These are phyloP conservation scores for Myathropa florea DNA, from an alignment of 2,888 invertebrate genomes.

Conservation along the genomic window DNA sequence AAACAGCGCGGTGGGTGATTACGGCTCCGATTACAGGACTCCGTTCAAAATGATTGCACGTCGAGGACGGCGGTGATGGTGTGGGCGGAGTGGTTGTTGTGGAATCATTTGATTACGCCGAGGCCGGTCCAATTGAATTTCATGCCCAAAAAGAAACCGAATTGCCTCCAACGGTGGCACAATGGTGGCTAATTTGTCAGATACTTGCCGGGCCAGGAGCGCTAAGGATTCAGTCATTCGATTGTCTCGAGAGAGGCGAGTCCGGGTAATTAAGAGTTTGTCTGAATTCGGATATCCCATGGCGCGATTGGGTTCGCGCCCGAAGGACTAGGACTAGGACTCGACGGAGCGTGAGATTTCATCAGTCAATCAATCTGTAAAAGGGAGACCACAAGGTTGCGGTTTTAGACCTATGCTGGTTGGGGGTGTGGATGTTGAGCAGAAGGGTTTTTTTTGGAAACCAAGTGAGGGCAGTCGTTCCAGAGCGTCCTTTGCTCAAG, in stretches of 20 bases:
- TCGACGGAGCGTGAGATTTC: background rate
- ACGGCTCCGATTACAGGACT: slow-evolving; percentile 63
- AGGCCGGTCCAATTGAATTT: slow-evolving; percentile 55
- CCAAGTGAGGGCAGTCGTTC: too few relatives aligned
- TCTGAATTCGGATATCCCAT: background rate
- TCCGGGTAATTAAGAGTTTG: background rate
- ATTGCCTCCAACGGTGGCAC: slow-evolving; percentile 62
- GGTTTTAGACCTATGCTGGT: too few relatives aligned
- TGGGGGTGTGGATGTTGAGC: too few relatives aligned
- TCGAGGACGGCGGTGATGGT: background rate
- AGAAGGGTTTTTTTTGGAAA: too few relatives aligned
- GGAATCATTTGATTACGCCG: slow-evolving; percentile 51
- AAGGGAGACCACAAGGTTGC: background rate
- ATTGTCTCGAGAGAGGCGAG: background rate
- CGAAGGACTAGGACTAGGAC: background rate
- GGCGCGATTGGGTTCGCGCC: background rate
- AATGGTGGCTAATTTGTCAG: slow-evolving; percentile 55
- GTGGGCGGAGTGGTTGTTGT: background rate
- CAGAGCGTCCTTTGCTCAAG: too few relatives aligned
- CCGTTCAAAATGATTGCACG: slow-evolving; percentile 56
- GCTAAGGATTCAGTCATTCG: slow-evolving; percentile 29
- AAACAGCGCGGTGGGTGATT: slow-evolving; percentile 48
- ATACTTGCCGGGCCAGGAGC: slow-evolving; percentile 26
- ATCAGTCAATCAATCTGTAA: background rate
- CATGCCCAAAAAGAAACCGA: slow-evolving; percentile 51